Percentiles rank a stretch among this genome's conserved stretches.
Evolutionary conservation across 2,888 invertebrate species (phyloP).

Genomic region (Drosophila antonietae): DNA sequence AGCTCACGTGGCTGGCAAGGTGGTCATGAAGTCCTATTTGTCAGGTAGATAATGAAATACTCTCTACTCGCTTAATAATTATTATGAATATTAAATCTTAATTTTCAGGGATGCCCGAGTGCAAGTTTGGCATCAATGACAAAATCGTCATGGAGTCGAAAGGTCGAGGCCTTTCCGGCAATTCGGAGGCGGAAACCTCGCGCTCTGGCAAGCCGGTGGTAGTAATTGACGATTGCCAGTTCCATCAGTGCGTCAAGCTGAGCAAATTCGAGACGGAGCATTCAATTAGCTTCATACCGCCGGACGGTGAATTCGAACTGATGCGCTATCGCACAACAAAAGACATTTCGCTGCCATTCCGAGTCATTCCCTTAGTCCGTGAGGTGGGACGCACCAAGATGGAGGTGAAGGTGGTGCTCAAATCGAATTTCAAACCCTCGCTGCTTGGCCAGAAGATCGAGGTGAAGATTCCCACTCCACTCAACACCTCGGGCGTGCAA

Average conservation of each 20-base stretch:
- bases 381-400: constrained; percentile 99
- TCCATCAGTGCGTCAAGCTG: constrained; percentile 99
- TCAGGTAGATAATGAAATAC: constrained; percentile 85
- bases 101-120: constrained; percentile 97
- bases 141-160: constrained; percentile 99
- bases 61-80: background rate
- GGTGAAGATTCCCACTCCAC: constrained; percentile 98
- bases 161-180: constrained; percentile 90
- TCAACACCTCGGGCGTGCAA: constrained; percentile 99
- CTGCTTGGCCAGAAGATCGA: constrained; percentile 99
- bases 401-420: constrained; percentile 99
- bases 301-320: constrained; percentile 99
- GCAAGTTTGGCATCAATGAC: constrained; percentile 99
- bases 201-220: constrained; percentile 98
- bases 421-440: constrained; percentile 99
- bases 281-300: constrained; percentile 99
- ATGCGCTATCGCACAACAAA: constrained; percentile 99
- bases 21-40: constrained; percentile 99
- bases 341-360: constrained; percentile 99
- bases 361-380: constrained; percentile 98
- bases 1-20: constrained; percentile 99
- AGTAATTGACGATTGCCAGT: constrained; percentile 99
- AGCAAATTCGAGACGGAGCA: constrained; percentile 99
- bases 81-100: too few relatives aligned
- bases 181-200: constrained; percentile 91